Conservation (phyloP, 2,797 vertebrate species). For the Caiman crocodilus region DNA sequence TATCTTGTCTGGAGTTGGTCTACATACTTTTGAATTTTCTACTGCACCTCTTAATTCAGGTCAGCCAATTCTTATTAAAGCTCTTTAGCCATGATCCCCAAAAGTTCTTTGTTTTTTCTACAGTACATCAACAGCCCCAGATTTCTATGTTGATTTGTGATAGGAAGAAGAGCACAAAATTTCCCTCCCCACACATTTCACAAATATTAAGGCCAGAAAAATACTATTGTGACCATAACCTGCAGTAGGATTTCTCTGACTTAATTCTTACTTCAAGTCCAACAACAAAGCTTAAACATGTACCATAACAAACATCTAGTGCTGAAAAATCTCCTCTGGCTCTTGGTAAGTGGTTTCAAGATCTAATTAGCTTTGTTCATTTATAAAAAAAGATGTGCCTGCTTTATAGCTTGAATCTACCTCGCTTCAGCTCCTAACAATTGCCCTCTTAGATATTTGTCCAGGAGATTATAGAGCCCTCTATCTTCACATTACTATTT, state of each 20-base stretch:
- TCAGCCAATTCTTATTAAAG: constrained; percentile 11
- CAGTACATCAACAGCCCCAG: background rate
- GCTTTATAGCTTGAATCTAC: constrained; percentile 29
- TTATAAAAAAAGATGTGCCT: constrained; percentile 23
- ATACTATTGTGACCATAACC: background rate
- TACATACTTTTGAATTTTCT: background rate
- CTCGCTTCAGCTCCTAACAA: background rate
- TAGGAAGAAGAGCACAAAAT: constrained; percentile 48
- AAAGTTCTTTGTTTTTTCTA: background rate
- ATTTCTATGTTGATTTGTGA: background rate
- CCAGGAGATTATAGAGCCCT: background rate
- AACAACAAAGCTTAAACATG: constrained; percentile 61
- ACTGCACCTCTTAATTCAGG: background rate
- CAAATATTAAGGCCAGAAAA: constrained; percentile 15
- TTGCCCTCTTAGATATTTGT: background rate
- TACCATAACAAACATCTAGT: constrained; percentile 62
- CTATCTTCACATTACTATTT: background rate
- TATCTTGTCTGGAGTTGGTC: background rate
- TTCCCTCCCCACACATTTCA: constrained; percentile 38
- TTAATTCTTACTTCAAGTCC: constrained; percentile 34
- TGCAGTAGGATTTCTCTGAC: constrained; percentile 23
- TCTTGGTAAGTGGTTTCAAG: constrained; percentile 49
- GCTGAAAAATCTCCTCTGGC: constrained; percentile 64
- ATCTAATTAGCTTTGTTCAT: constrained; percentile 38
- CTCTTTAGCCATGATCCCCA: background rate